Evolutionary conservation across 2,888 invertebrate genomes (phyloP), one percentile per base, ranked within the genome.

Genomic region (Amphipyra tragopoginis): DNA sequence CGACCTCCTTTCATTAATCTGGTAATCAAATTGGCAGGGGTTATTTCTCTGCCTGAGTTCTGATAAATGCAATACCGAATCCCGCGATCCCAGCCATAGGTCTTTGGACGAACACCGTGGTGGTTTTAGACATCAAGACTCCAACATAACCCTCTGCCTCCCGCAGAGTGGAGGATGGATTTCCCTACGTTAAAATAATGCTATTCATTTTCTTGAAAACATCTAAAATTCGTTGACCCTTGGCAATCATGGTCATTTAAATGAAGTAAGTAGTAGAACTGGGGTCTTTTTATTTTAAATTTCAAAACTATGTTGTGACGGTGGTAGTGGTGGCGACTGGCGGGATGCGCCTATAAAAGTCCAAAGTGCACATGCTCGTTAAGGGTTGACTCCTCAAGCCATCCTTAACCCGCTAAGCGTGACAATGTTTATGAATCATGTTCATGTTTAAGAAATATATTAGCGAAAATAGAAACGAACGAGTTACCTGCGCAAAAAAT

Each of bases 1-100:
- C 8, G 36, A 55, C 42, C n/a, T 43, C 39, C 39, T 70, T 33
- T 42, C n/a, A 21, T 55, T 8, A 56, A 45, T 72, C 52, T 5
- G 21, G 29, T 8, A 34, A 40, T 11, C 10, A 34, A 49, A 60
- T 39, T 49, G 26, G 38, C 54, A 34, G 11, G 51, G 59, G 11
- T 56, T 29, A 21, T 2, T 21, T 21, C 21, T 21, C 21, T 21
- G 21, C 21, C 3, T 1, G 21, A 21, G 21, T 21, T 21, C 21
- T 3, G 21, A 21, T 21, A 2, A 21, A 21, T 21, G 21, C 21
- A 21, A 21, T 21, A 21, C 1, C 21, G 21, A 21, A 21, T 21
- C 21, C 21, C 21, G 21, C 21, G 21, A 21, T 21, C 21, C 21
- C 21, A 21, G 21, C 21, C 21, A 21, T 21, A 21, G 21, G 21